Conservation (phyloP, 2,888 invertebrate genomes). For the Agrilus cyanescens region DNA sequence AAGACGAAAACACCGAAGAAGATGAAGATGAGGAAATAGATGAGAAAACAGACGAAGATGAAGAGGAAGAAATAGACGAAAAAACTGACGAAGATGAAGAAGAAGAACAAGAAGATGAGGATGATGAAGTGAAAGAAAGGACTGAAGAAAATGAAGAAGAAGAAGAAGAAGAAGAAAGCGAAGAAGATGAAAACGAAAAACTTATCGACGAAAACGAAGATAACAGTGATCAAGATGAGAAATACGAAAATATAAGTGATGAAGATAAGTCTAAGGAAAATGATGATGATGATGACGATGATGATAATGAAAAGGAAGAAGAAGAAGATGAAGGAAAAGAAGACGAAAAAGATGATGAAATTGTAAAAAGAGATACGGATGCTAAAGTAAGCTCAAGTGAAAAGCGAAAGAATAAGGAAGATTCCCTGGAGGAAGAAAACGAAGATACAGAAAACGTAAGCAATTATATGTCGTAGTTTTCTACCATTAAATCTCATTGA, state of each 20-base stretch:
- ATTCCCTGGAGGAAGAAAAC: slow-evolving; percentile 31
- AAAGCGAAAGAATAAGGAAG: slow-evolving; percentile 35
- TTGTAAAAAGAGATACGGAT: slow-evolving; percentile 17
- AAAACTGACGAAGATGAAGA: slow-evolving; percentile 16
- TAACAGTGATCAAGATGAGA: slow-evolving; percentile 24
- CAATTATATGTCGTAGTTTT: background rate
- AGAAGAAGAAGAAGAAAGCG: slow-evolving; percentile 13
- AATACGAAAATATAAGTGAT: slow-evolving; percentile 32
- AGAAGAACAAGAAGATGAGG: slow-evolving; percentile 18
- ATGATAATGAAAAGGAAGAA: slow-evolving; percentile 21
- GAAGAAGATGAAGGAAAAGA: slow-evolving; percentile 16
- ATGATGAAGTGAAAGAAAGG: slow-evolving; percentile 7
- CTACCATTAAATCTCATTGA: too few species aligned
- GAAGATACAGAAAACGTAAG: slow-evolving; percentile 19
- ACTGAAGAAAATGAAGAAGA: slow-evolving; percentile 17
- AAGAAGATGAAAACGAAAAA: slow-evolving; percentile 14
- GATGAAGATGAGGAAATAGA: slow-evolving; percentile 20
- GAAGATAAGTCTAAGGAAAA: slow-evolving; percentile 32
- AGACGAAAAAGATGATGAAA: slow-evolving; percentile 16
- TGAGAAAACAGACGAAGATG: slow-evolving; percentile 17
- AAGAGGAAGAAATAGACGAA: slow-evolving; percentile 22
- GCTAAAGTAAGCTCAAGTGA: slow-evolving; percentile 29
- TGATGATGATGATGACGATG: slow-evolving; percentile 25
- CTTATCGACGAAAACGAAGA: slow-evolving; percentile 22
- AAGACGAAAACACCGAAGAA: slow-evolving; percentile 15